A percentile compares a stretch with the other conserved stretches of the same genome.
Conservation (phyloP, 2,113 vertebrate species). For the Peucedramus taeniatus region DNA sequence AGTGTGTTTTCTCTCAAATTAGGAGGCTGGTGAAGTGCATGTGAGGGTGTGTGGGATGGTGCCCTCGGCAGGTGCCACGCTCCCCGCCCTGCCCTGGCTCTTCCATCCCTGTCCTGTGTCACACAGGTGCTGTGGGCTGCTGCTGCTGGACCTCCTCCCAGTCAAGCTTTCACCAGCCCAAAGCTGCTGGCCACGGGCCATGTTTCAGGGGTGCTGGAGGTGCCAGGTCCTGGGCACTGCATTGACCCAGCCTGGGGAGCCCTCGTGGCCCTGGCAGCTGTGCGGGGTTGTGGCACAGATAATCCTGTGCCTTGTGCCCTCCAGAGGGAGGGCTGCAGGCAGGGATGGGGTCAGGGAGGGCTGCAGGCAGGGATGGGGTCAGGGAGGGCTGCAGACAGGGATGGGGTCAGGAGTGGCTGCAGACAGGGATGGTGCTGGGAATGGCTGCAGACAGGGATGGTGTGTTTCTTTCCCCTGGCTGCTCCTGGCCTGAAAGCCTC, state of each 20-base stretch:
- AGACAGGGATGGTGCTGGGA: background rate
- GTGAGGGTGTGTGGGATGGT: rapidly evolving
- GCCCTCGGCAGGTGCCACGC: rapidly evolving
- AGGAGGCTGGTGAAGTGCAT: rapidly evolving
- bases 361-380: too few species aligned
- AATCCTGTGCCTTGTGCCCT: background rate
- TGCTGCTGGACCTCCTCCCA: background rate
- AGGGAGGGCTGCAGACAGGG: background rate
- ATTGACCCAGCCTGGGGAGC: rapidly evolving
- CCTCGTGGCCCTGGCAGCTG: rapidly evolving
- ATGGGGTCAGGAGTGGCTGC: background rate
- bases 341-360: background rate
- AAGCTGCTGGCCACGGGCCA: rapidly evolving
- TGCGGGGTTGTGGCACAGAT: background rate
- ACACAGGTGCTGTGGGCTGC: background rate
- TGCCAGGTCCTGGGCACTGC: background rate
- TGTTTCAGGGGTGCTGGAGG: background rate
- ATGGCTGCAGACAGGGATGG: background rate
- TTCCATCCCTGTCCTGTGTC: background rate
- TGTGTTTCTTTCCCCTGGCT: background rate
- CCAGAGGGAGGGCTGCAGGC: background rate
- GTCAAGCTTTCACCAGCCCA: rapidly evolving
- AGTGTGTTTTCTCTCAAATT: background rate
- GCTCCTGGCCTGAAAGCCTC: background rate
- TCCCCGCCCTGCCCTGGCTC: rapidly evolving